phyloP scores from a whole-genome alignment of 2,888 invertebrate species.

The Formica aserva region DNA sequence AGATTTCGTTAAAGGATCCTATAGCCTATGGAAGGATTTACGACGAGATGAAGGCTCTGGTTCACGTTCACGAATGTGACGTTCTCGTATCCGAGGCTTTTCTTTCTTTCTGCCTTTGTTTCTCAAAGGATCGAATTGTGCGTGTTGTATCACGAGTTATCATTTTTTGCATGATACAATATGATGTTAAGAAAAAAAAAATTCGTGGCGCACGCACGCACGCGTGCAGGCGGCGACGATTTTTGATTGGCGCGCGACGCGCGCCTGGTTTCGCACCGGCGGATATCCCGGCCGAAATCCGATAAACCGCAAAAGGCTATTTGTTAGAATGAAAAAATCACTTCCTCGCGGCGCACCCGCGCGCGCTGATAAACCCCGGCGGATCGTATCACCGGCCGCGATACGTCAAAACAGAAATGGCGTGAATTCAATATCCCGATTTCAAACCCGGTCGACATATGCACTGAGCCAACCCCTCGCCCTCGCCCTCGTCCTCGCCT shows the following conservation, averaged over 20 bases:
- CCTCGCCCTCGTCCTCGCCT: slow-evolving; percentile 36
- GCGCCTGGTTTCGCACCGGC: slow-evolving; percentile 74
- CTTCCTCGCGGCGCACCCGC: slow-evolving; percentile 77
- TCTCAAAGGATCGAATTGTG: neutral
- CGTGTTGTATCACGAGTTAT: slow-evolving; percentile 11
- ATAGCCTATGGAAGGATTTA: neutral
- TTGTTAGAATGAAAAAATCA: slow-evolving; percentile 84
- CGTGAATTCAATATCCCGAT: slow-evolving; percentile 85
- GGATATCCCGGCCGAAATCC: slow-evolving; percentile 76
- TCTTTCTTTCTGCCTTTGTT: neutral
- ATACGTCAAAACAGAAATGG: slow-evolving; percentile 84
- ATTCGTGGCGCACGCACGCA: slow-evolving; percentile 8
- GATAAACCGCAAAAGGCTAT: slow-evolving; percentile 84
- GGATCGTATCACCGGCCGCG: slow-evolving; percentile 80
- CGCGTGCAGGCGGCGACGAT: slow-evolving; percentile 35
- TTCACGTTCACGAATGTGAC: neutral
- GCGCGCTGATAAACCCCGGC: slow-evolving; percentile 75
- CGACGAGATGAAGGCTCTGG: neutral
- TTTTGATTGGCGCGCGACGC: slow-evolving; percentile 66
- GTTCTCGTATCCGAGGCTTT: too few species aligned
- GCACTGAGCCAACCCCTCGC: slow-evolving; percentile 49
- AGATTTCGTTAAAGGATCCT: slow-evolving; percentile 15
- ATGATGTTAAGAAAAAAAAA: slow-evolving; percentile 12
- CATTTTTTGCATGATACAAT: slow-evolving; percentile 3
- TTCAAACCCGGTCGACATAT: slow-evolving; percentile 73